A percentile compares a stretch with the other conserved stretches of the same genome.
phyloP scores from a whole-genome alignment of 2,888 invertebrate genomes.

The Hypselothyrea guttata region DNA sequence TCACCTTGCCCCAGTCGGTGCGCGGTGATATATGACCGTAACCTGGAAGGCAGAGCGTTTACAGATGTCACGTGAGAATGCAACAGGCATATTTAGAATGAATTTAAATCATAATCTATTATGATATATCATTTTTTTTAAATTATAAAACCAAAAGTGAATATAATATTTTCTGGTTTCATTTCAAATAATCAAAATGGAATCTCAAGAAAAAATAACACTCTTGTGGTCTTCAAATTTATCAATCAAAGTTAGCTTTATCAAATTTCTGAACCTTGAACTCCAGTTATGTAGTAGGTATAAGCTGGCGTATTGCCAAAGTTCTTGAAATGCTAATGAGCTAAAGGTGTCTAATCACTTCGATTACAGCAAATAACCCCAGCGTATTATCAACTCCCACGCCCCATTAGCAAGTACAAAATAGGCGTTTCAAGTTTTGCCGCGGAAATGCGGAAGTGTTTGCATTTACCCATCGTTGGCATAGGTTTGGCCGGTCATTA shows the following conservation, averaged over 20 bases:
- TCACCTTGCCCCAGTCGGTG: constrained; percentile 95
- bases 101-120: too few species aligned
- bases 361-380: constrained; percentile 28
- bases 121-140: too few species aligned
- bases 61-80: not conserved
- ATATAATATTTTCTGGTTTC: too few species aligned
- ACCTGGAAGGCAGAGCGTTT: constrained; percentile 84
- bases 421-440: constrained; percentile 61
- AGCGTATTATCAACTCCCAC: constrained; percentile 46
- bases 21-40: constrained; percentile 98
- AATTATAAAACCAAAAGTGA: too few species aligned
- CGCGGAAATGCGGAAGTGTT: constrained; percentile 68
- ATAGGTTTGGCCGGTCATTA: constrained; percentile 58
- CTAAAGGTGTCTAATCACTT: constrained; percentile 46
- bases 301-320: constrained; percentile 11
- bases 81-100: not conserved
- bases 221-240: not conserved
- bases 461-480: constrained; percentile 11
- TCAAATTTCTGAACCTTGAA: constrained; percentile 57
- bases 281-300: constrained; percentile 20
- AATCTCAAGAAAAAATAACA: too few species aligned
- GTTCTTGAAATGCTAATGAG: constrained; percentile 53
- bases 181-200: too few species aligned
- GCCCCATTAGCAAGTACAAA: constrained; percentile 33
- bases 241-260: not conserved